Conservation (phyloP, 2,797 vertebrate species). For the Falco columbarius region DNA sequence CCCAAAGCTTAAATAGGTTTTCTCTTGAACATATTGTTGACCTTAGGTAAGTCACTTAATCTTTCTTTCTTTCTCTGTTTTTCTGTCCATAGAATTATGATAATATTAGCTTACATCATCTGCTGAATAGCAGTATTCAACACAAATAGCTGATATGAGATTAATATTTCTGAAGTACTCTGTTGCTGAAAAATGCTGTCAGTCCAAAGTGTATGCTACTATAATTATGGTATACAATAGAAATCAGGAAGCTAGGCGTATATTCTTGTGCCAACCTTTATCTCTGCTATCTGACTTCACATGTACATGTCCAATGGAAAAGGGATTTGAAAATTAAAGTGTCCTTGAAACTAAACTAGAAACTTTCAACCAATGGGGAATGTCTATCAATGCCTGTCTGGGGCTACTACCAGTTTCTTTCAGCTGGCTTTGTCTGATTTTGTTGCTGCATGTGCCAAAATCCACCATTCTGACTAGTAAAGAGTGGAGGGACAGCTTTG, state of each 20-base stretch:
- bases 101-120: background rate
- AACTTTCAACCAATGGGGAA: background rate
- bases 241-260: background rate
- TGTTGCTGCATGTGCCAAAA: background rate
- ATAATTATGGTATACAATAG: background rate
- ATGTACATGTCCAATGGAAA: background rate
- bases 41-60: background rate
- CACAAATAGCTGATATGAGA: background rate
- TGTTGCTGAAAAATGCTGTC: conserved; percentile 7
- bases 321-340: background rate
- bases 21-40: background rate
- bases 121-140: conserved; percentile 20
- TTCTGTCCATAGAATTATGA: background rate
- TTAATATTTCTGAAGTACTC: conserved; percentile 8
- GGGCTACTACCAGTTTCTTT: background rate
- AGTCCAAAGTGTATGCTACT: background rate
- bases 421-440: background rate
- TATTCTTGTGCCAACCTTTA: background rate
- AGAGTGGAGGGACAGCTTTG: background rate
- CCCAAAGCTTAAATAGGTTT: background rate
- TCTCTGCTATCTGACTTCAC: background rate
- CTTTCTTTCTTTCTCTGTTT: background rate
- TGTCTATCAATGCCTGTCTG: background rate
- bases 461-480: background rate
- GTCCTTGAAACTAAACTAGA: conserved; percentile 17